Percentiles rank a stretch among this genome's conserved stretches.
These are phyloP conservation scores for Seira musarum DNA, from an alignment of 2,888 invertebrate species.

Conservation along the genomic window DNA sequence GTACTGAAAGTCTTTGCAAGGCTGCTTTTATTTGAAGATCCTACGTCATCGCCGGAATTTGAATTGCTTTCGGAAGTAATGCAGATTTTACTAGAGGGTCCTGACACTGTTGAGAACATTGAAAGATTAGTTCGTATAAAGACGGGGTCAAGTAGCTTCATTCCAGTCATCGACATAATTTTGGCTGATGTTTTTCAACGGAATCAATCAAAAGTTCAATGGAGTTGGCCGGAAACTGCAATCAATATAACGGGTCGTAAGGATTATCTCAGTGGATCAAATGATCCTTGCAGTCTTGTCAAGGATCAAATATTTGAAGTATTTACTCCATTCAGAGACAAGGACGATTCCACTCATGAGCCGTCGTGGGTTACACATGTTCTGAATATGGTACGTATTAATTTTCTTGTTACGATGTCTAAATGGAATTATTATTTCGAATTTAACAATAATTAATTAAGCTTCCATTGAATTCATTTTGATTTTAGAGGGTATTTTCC, in stretches of 20 bases:
- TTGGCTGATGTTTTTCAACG: slow-evolving; percentile 66
- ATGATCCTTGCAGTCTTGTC: slow-evolving; percentile 43
- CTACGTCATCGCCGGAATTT: slow-evolving; percentile 41
- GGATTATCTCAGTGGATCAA: slow-evolving; percentile 65
- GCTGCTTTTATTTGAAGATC: slow-evolving; percentile 17
- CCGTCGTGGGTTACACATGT: slow-evolving; percentile 63
- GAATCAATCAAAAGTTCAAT: slow-evolving; percentile 60
- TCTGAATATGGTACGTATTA: slow-evolving; percentile 60
- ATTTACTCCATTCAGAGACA: slow-evolving; percentile 53
- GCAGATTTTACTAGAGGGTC: slow-evolving; percentile 63
- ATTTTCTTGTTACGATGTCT: not conserved
- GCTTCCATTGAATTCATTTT: no score
- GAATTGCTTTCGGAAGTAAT: slow-evolving; percentile 63
- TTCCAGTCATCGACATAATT: slow-evolving; percentile 66
- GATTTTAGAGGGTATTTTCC: slow-evolving; percentile 62
- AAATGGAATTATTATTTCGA: not conserved
- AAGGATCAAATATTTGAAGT: slow-evolving; percentile 58
- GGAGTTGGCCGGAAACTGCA: slow-evolving; percentile 63
- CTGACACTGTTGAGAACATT: slow-evolving; percentile 59
- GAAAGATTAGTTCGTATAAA: slow-evolving; percentile 58
- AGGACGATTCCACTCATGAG: slow-evolving; percentile 63
- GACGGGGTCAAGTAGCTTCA: slow-evolving; percentile 54
- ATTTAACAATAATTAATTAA: no score
- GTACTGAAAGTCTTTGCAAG: no score
- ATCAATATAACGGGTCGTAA: slow-evolving; percentile 60